Evolutionary conservation across 2,113 vertebrate genomes (phyloP), one percentile per base, ranked within the genome.

Genomic region (Percina caprodes): DNA sequence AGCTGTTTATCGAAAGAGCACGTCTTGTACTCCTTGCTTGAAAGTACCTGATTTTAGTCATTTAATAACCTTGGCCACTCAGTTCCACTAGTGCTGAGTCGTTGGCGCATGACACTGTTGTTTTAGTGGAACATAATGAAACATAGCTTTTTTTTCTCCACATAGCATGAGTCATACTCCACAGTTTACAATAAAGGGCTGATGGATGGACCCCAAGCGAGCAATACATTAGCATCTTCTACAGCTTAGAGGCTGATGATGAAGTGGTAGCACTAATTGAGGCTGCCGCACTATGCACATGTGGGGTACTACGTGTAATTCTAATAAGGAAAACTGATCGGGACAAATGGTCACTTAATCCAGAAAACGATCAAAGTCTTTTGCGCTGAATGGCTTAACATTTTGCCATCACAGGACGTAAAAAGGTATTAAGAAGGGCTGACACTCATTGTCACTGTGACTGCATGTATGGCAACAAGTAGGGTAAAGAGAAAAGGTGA

Each of bases 261-360:
- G 75, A 88, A 85, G 88, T 84, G 55, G 79, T 23, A 69, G 72
- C 58, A 55, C 63, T 88, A 89, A 93, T 90, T 89, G 83, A 91
- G 66, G 67, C 77, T 86, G 83, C 82, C n/a, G 63, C 62, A 75
- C 13, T 73, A 30, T 81, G 71, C 68, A 68, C 60, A 18, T 74
- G 81, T 79, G 59, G 24, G 62, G 69, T 56, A 48, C 62, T 62
- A 74, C 86, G 74, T 88, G 82, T 84, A 75, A 88, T 78, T 58
- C 82, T 88, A 89, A 91, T 83, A 74, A 82, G 72, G 56, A 65
- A 42, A 79, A 74, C 56, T 60, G 18, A 80, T 74, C 24, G 58
- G 85, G 80, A 79, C 74, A 75, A 83, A 89, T 86, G 69, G 54
- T 61, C 56, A 39, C 49, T 54, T 72, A 33, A 82, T 87, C 69